Evolutionary conservation across 2,797 vertebrate genomes (phyloP), one percentile per base, ranked within the genome.

Genomic region (Urosaurus nigricauda): DNA sequence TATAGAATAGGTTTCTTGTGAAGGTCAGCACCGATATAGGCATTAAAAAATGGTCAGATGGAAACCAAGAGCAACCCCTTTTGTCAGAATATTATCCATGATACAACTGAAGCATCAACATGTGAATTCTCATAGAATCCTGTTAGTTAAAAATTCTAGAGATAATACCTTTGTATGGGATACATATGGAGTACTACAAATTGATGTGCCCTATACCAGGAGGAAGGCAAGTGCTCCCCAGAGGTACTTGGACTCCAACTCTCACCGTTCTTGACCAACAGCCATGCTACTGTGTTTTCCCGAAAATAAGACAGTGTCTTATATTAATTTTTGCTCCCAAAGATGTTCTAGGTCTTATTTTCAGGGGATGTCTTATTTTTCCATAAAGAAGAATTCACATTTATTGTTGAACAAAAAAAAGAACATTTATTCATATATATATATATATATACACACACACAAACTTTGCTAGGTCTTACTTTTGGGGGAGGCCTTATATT

Each of bases 71-170:
- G 32, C 29, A n/a, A 47, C 37, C 37, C 12, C 56, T 77, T 12
- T 3, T 70, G 68, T 5, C 68, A 6, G 12, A 40, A 68, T 37
- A 88, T 89, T 85, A 13, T n/a, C 87, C 40, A 63, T 0, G 84
- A 2, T 65, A 88, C 89, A 56, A 0, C 0, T 32, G 47, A 92
- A 17, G 78, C 68, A 79, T 58, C 56, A 60, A 73, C 89, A 73
- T 13, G 47, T 35, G 84, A 93, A 65, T n/a, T 16, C 9, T 7
- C 78, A 35, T 0, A 91, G 24, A 53, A 87, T 65, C 83, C 83
- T 79, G 85, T 0, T 7, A 1, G 53, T 0, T 0, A 11, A 51
- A 40, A 6, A 2, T 73, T 58, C 5, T 85, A 56, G 65, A 88
- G 88, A 29, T 21, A 87, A 35, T 74, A 80, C 71, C 13, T 71